These are phyloP conservation scores for Eubucco bourcierii DNA, from an alignment of 2,113 vertebrate genomes.

Conservation along the genomic window DNA sequence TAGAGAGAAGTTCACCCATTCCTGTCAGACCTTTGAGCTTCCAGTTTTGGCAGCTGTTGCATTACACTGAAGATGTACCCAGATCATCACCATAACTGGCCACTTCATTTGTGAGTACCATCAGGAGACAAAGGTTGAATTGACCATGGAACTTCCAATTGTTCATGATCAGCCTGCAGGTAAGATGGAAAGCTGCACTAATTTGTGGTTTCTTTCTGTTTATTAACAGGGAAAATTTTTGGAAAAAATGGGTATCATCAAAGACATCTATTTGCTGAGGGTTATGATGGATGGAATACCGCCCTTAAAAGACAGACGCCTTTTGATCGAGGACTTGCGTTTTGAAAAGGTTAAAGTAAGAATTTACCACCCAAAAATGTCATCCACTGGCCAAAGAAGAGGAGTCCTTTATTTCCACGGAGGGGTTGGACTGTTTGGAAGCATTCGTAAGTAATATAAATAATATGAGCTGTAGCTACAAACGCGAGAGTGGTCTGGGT, in stretches of 20 bases:
- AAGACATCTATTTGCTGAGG: conserved; percentile 65
- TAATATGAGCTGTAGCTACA: background rate
- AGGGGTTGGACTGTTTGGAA: conserved; percentile 70
- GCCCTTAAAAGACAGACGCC: background rate
- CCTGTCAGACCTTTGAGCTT: background rate
- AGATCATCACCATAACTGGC: background rate
- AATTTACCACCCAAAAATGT: conserved; percentile 75
- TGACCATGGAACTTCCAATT: background rate
- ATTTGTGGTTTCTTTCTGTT: conserved; percentile 2
- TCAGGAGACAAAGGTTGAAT: background rate
- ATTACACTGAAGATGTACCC: background rate
- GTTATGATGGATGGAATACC: background rate
- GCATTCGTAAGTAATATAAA: conserved; percentile 69
- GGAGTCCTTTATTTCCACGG: conserved; percentile 80
- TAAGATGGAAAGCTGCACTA: background rate
- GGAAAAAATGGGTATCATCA: conserved; percentile 73
- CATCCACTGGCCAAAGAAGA: conserved; percentile 36
- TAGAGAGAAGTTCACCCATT: background rate
- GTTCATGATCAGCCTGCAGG: background rate
- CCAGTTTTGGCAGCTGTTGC: background rate
- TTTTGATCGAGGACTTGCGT: conserved; percentile 69
- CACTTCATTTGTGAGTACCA: background rate
- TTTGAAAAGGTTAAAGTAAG: conserved; percentile 77
- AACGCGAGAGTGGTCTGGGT: no score
- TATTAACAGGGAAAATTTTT: conserved; percentile 71